Conservation (phyloP, 2,797 vertebrate species). For the Otolemur crassicaudatus region DNA sequence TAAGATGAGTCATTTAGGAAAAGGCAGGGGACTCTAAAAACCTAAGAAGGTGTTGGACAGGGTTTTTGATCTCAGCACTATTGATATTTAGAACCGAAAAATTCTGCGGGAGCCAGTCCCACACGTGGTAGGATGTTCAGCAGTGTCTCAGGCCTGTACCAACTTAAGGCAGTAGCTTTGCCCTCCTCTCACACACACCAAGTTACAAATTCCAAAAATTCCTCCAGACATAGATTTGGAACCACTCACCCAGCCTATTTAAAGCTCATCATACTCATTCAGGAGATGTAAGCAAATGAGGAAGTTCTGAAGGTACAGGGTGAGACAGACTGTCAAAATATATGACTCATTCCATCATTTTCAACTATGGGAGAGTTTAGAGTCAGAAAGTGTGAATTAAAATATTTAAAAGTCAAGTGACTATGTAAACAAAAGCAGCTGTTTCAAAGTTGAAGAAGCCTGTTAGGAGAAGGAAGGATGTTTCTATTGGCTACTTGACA, state of each 20-base stretch:
- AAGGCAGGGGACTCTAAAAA: neutral
- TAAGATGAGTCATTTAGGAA: neutral
- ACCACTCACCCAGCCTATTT: neutral
- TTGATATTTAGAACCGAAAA: neutral
- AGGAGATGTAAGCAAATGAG: neutral
- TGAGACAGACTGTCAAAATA: neutral
- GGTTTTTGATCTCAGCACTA: neutral
- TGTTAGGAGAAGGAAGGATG: neutral
- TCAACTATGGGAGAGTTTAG: neutral
- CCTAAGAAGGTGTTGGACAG: neutral
- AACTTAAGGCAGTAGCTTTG: accelerated
- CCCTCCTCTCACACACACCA: accelerated
- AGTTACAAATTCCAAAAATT: neutral
- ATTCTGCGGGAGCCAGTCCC: neutral
- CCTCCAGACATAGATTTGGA: neutral
- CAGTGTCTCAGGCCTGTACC: neutral
- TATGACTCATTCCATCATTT: neutral
- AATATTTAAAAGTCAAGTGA: neutral
- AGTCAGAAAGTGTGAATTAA: neutral
- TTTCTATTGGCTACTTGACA: neutral
- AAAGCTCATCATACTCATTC: neutral
- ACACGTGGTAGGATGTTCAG: neutral
- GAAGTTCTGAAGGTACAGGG: neutral
- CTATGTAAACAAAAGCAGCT: neutral
- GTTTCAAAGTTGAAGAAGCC: neutral